Percentiles rank a stretch among this genome's conserved stretches.
Conservation (phyloP, 2,113 vertebrate genomes). For the Aphyosemion australe region DNA sequence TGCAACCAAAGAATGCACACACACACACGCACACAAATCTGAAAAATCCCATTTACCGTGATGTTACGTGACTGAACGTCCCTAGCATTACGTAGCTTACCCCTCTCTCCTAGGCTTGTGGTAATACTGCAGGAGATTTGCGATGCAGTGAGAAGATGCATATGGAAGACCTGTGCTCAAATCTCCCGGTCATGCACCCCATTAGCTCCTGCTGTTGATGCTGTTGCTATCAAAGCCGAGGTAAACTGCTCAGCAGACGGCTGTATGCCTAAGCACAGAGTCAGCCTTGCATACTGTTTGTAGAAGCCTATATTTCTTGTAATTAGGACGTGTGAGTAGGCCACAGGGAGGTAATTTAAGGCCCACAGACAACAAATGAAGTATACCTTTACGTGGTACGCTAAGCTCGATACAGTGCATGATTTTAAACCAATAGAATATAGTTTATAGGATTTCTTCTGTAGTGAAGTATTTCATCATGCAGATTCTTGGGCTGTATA, state of each 20-base stretch:
- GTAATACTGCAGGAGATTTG: conserved; percentile 77
- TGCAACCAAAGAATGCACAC: conserved; percentile 27
- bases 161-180: conserved; percentile 72
- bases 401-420: not conserved
- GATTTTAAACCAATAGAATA: conserved; percentile 46
- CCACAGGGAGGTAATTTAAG: conserved; percentile 59
- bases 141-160: conserved; percentile 74
- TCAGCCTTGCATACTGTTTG: conserved; percentile 48
- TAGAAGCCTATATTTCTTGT: conserved; percentile 60
- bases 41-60: conserved; percentile 76
- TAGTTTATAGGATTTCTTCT: conserved; percentile 59
- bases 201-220: conserved; percentile 73
- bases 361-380: conserved; percentile 44
- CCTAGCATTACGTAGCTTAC: conserved; percentile 66
- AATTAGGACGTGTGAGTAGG: conserved; percentile 67
- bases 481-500: conserved; percentile 53
- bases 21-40: conserved; percentile 51
- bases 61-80: conserved; percentile 78
- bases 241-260: conserved; percentile 69
- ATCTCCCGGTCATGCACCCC: conserved; percentile 75
- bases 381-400: conserved; percentile 28
- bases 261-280: conserved; percentile 69
- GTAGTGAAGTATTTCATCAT: conserved; percentile 72
- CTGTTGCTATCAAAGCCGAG: conserved; percentile 72
- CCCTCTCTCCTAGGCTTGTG: conserved; percentile 65